Evolutionary conservation across 2,113 vertebrate species (phyloP).

Genomic region (Pluvialis apricaria): DNA sequence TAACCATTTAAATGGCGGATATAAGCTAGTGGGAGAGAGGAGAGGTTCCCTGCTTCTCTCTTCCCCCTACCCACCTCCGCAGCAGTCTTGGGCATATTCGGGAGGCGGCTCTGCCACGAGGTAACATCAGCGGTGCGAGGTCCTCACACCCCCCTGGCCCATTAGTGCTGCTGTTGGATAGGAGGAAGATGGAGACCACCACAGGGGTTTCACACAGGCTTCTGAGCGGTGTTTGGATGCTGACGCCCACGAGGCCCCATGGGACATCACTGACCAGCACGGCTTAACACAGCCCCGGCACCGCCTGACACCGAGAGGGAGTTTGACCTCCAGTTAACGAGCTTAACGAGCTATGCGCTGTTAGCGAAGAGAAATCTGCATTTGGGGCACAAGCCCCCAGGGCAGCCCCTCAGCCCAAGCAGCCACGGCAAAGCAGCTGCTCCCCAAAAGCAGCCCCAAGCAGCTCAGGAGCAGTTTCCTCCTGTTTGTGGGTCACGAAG

Average conservation of each 20-base stretch:
- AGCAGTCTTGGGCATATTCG: neutral
- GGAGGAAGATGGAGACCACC: neutral
- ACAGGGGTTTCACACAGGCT: neutral
- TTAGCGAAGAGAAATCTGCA: neutral
- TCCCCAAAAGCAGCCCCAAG: neutral
- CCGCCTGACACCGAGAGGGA: neutral
- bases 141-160: too few species aligned
- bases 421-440: neutral
- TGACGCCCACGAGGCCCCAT: fast-evolving
- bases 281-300: neutral
- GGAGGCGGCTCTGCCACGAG: too few species aligned
- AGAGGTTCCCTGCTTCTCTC: neutral
- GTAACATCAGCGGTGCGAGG: too few species aligned
- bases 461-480: neutral
- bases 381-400: neutral
- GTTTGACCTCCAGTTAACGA: neutral
- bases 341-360: neutral
- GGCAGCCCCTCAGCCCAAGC: neutral
- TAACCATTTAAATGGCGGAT: neutral
- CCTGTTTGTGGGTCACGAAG: neutral
- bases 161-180: neutral
- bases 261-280: fast-evolving
- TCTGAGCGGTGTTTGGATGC: too few species aligned
- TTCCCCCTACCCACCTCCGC: too few species aligned
- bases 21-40: neutral